A percentile compares a stretch with the other conserved stretches of the same genome.
Evolutionary conservation across 2,113 vertebrate genomes (phyloP).

Genomic region (Hypanus sabinus): DNA sequence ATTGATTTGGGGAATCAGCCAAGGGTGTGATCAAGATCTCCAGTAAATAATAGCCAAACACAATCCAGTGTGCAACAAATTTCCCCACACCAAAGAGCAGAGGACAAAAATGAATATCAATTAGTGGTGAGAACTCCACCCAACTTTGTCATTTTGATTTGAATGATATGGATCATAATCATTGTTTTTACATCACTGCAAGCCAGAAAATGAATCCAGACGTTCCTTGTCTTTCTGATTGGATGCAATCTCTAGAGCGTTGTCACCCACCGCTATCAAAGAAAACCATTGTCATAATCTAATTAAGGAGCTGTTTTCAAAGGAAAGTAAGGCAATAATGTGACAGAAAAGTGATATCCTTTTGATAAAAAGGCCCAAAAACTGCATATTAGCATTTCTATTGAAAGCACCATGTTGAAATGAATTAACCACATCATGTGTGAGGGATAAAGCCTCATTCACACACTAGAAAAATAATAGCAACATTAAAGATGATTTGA

Average conservation of each 20-base stretch:
- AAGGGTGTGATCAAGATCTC: too few species aligned
- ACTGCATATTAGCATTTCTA: neutral
- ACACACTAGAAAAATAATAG: neutral
- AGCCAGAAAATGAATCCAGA: neutral
- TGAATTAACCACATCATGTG: neutral
- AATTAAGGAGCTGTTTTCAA: neutral
- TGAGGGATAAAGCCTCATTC: neutral
- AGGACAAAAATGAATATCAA: neutral
- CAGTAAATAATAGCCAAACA: neutral
- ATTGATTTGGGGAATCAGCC: too few species aligned
- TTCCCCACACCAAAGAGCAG: neutral
- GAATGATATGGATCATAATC: neutral
- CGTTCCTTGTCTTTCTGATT: neutral
- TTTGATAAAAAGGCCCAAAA: neutral
- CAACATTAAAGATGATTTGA: neutral
- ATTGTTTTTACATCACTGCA: neutral
- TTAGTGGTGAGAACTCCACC: neutral
- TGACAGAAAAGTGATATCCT: neutral
- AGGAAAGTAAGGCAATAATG: neutral
- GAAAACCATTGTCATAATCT: neutral
- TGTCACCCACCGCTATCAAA: neutral
- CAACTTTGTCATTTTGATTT: neutral
- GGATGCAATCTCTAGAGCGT: neutral
- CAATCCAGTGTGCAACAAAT: neutral
- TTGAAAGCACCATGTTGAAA: neutral